Percentiles rank a stretch among this genome's conserved stretches.
These are phyloP conservation scores for Orientallactaga sibirica DNA, from an alignment of 2,797 vertebrate species.

Conservation along the genomic window DNA sequence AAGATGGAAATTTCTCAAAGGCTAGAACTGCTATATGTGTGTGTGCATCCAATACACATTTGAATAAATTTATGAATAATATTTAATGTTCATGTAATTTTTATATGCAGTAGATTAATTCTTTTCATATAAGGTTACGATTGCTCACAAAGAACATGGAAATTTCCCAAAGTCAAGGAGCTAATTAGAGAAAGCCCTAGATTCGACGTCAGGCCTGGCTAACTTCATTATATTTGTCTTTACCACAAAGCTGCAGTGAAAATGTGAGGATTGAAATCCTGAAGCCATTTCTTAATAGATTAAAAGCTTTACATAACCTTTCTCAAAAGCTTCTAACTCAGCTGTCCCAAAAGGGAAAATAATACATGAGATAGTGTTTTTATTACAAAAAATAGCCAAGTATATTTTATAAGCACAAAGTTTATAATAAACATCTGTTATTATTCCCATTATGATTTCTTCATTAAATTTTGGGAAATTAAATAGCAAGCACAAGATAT, in stretches of 20 bases:
- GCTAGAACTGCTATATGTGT: background rate
- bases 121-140: background rate
- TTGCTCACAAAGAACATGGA: background rate
- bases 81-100: conserved; percentile 8
- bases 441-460: conserved; percentile 42
- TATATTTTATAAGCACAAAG: background rate
- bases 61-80: conserved; percentile 7
- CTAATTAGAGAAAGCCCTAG: background rate
- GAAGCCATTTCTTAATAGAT: background rate
- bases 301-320: background rate
- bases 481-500: background rate
- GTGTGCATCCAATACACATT: background rate
- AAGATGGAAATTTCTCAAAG: background rate
- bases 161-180: background rate
- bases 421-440: conserved; percentile 29
- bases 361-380: background rate
- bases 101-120: background rate
- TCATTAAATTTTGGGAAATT: conserved; percentile 47
- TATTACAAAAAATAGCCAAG: conserved; percentile 41
- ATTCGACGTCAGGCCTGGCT: background rate
- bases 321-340: background rate
- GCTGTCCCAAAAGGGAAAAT: background rate
- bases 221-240: conserved; percentile 17
- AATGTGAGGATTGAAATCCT: background rate
- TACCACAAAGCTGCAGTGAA: background rate